Evolutionary conservation across 2,797 vertebrate species (phyloP), one percentile per base, ranked within the genome.

Genomic region (Oreochromis grahami): DNA sequence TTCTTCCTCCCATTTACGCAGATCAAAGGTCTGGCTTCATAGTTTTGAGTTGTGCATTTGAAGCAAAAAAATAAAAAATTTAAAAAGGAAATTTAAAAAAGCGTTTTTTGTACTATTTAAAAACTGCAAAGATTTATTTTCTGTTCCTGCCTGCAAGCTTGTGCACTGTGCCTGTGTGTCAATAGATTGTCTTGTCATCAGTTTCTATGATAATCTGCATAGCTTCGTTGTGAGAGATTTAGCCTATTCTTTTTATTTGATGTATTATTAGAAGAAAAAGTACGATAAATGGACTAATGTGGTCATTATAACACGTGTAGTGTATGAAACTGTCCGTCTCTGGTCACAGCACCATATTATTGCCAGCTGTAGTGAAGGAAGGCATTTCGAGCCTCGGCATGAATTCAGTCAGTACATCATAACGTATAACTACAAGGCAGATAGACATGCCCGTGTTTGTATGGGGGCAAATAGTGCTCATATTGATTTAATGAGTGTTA

Each of bases 131-230:
- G 24, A 84, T 90, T 87, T 87, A 2, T 92, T 93, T 88, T 85
- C 89, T 84, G 95, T 97, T 97, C 97, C 97, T 98, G 97, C 97
- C 97, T 98, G 98, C 97, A 96, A 98, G 97, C 98, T 98, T 98
- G 97, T 98, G 97, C 98, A 97, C 97, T 97, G 98, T 98, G 98
- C 97, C 97, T 97, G 97, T 97, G 98, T 96, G 93, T 98, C 97
- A 95, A 93, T 98, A 97, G 97, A 97, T 84, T 96, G 97, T 97
- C 97, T 97, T 96, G 97, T 98, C 97, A 97, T 98, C 97, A 96
- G 97, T 96, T 97, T 96, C 88, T 95, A 97, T 97, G 94, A 95
- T 97, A 97, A 93, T 97, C 97, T 96, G 95, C 96, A 97, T 98
- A 97, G 97, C 97, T 97, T 97, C 95, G 96, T 98, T 95, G 97